Evolutionary conservation across 2,113 vertebrate species (phyloP), one percentile per base, ranked within the genome.

Genomic region (Origma solitaria): DNA sequence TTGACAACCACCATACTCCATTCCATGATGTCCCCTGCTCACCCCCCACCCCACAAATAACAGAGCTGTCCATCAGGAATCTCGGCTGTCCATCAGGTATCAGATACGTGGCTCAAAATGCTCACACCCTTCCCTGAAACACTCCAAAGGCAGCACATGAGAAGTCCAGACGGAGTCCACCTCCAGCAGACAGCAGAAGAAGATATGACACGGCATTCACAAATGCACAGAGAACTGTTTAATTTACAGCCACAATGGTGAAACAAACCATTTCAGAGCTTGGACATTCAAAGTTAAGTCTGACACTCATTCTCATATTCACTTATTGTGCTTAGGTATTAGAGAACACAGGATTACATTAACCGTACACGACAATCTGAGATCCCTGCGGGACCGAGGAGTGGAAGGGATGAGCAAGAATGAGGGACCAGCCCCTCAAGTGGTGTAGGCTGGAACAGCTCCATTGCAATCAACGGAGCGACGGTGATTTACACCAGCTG

Each of bases 151-250:
- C 24, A 83, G 79, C 71, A 75, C n/a, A 44, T 69, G 1, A 21
- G 1, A 89, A 81, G 38, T 62, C 82, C 82, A 90, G 65, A 90
- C 27, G 57, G 69, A 92, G 80, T 69, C 72, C 90, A 94, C 37
- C 94, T 94, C 90, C 72, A 84, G 81, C 7, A 94, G 85, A 86
- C 65, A 95, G 82, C 20, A 23, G 95, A 96, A 96, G 92, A 95
- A 97, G 93, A 96, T 95, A 97, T 23, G 92, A 96, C 96, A 97
- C 93, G 15, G 86, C 95, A 93, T 96, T 93, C 95, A 96, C 90
- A n/a, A 90, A 96, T 96, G 95, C 96, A 96, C 96, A 97, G 96
- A 97, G 94, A 97, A 97, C 95, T 84, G 95, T 97, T 97, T 97
- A 97, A 97, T 97, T 96, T 97, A 97, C 95, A 97, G 96, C 90